Evolutionary conservation across 2,113 vertebrate genomes (phyloP), one percentile per base, ranked within the genome.

Genomic region (Esox niger): DNA sequence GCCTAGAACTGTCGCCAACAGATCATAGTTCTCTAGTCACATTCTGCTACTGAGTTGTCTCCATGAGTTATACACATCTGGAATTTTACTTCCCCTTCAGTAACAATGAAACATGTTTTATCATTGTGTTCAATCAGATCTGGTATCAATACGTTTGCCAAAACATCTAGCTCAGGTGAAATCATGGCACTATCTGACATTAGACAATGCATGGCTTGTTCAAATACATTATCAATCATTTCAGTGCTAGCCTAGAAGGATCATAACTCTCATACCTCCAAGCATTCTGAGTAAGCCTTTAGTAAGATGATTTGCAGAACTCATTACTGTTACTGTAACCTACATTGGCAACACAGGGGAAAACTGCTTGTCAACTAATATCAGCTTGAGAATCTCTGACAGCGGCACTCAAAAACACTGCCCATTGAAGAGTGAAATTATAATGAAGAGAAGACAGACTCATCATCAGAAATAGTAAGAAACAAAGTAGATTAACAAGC

Each of bases 371-470:
- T 82, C 60, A 68, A 68, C 59, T 64, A 61, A 32, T 64, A 43
- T 21, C 13, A 31, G 31, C 47, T 52, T 35, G 6, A 58, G 62
- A 2, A n/a, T 27, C n/a, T 59, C 13, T 31, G 13, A 27, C 32
- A 55, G 30, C 26, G 26, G 43, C 65, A 38, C 27, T 38, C 13
- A 10, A 43, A n/a, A 23, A 43, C 4, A 23, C 52, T 68, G 85
- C 62, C 82, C 73, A 79, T 66, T 74, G 76, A 82, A 68, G 72
- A 64, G 73, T 56, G 66, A 82, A 72, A 69, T 76, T 63, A 75
- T 77, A 76, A 78, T 77, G 68, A 78, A 75, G 71, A 74, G 62
- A 77, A 2, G 64, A 71, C 1, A 15, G 23, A 49, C 49, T 58
- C n/a, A 64, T 58, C 25, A 64, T 58, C 25, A 55, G 23, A 58